Conservation (phyloP, 2,113 vertebrate species). For the Pluvianellus socialis region DNA sequence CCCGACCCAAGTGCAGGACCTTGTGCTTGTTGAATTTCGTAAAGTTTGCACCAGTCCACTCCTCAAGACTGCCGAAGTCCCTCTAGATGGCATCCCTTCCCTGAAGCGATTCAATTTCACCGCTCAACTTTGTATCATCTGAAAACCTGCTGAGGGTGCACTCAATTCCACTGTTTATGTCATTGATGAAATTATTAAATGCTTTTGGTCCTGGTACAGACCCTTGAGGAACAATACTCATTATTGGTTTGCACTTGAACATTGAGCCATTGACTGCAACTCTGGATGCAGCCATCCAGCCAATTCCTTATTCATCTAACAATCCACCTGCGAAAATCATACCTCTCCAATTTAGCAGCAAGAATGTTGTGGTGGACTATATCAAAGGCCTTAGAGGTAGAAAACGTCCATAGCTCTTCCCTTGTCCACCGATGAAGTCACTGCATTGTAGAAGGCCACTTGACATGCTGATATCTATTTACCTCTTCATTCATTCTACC, state of each 20-base stretch:
- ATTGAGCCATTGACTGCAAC: not conserved
- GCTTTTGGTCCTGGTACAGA: not conserved
- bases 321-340: not conserved
- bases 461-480: not conserved
- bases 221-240: not conserved
- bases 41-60: accelerated
- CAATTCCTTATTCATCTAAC: not conserved
- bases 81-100: not conserved
- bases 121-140: not conserved
- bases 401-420: not conserved
- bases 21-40: not conserved
- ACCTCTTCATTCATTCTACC: not conserved
- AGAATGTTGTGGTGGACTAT: not conserved
- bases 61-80: not conserved
- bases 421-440: not conserved
- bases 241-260: not conserved
- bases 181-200: not conserved
- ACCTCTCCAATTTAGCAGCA: not conserved
- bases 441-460: not conserved
- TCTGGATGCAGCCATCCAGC: accelerated
- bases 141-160: not conserved
- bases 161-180: no score
- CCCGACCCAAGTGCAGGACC: not conserved
- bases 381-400: not conserved
- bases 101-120: not conserved